A percentile compares a stretch with the other conserved stretches of the same genome.
These are phyloP conservation scores for Malthinus flaveolus DNA, from an alignment of 2,888 invertebrate genomes.

Conservation along the genomic window DNA sequence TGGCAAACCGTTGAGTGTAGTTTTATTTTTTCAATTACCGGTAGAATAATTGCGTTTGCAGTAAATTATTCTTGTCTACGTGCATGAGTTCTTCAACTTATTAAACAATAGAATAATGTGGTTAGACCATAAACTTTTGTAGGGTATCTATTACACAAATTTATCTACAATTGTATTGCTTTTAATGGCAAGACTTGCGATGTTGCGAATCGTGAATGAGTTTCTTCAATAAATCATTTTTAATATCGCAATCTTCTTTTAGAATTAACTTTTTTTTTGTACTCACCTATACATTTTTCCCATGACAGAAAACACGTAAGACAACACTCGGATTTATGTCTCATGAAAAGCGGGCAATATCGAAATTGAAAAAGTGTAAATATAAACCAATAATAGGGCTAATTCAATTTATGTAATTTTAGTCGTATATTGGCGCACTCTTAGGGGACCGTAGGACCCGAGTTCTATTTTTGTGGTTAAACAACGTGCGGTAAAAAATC, in stretches of 20 bases:
- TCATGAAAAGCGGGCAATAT: no score
- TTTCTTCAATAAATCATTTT: not conserved
- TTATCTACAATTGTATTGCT: not conserved
- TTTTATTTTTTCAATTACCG: slow-evolving; percentile 15
- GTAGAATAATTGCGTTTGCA: slow-evolving; percentile 11
- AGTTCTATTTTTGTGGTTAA: no score
- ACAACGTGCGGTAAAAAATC: no score
- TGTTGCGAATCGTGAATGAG: not conserved
- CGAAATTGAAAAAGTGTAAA: no score
- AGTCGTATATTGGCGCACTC: no score
- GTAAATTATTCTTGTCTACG: slow-evolving; percentile 16
- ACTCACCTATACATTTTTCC: no score
- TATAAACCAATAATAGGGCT: no score
- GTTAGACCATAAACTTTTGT: slow-evolving; percentile 1
- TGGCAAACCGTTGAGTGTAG: not conserved
- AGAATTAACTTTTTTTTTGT: no score
- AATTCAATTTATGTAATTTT: no score
- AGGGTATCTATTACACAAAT: slow-evolving; percentile 3
- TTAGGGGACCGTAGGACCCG: no score
- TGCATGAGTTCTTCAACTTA: slow-evolving; percentile 14
- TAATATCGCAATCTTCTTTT: not conserved
- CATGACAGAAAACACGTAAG: no score
- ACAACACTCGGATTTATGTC: no score
- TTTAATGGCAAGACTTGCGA: not conserved
- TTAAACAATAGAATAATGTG: slow-evolving; percentile 15